Conservation (phyloP, 2,797 vertebrate species). For the Hypotaenidia okinawae region DNA sequence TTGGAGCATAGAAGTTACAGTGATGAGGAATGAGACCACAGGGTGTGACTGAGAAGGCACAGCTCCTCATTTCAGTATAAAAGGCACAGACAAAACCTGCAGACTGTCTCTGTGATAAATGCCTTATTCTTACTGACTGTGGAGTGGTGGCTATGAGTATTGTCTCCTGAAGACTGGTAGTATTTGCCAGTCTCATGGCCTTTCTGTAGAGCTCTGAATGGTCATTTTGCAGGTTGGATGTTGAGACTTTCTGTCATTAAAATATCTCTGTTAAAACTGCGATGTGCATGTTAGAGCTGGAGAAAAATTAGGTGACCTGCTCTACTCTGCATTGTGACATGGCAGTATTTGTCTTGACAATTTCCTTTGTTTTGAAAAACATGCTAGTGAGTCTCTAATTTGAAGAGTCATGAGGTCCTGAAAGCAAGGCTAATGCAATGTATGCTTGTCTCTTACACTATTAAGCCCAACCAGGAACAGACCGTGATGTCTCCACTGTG, state of each 20-base stretch:
- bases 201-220: background rate
- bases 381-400: background rate
- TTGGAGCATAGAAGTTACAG: background rate
- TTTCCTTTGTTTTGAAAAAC: background rate
- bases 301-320: background rate
- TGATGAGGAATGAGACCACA: background rate
- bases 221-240: background rate
- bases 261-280: background rate
- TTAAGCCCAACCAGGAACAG: slow-evolving; percentile 41
- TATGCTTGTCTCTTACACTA: slow-evolving; percentile 15
- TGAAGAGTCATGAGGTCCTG: background rate
- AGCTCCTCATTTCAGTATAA: background rate
- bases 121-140: background rate
- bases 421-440: background rate
- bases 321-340: background rate
- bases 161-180: background rate
- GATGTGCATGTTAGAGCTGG: background rate
- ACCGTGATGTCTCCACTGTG: slow-evolving; percentile 73
- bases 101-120: background rate
- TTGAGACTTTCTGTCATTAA: background rate
- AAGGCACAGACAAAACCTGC: background rate
- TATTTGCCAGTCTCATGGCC: accelerated
- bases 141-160: background rate
- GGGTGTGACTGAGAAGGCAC: background rate
- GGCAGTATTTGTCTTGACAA: background rate